Evolutionary conservation across 1,140 invertebrate genomes (phyloP).

Genomic region (Penaeus vannamei): DNA sequence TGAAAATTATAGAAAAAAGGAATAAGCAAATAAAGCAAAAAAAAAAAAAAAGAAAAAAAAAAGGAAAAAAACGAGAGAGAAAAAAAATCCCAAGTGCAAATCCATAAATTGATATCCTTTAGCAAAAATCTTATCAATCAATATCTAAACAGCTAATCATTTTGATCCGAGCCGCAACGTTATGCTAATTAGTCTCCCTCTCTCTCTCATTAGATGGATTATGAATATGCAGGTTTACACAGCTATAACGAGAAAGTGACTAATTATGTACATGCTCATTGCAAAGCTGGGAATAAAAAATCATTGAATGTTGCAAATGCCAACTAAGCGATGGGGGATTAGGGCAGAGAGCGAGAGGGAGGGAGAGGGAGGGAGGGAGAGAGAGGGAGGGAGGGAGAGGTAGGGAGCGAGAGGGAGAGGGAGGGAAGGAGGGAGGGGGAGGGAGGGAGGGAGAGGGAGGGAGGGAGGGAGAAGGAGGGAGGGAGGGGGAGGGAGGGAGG

Average conservation of each 20-base stretch:
- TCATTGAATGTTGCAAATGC: too few relatives aligned
- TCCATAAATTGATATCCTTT: background rate
- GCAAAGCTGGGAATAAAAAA: too few relatives aligned
- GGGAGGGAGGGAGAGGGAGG: background rate
- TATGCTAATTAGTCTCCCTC: too few relatives aligned
- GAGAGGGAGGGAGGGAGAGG: too few relatives aligned
- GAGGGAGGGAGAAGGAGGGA: background rate
- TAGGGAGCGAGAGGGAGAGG: background rate
- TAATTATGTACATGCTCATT: too few relatives aligned
- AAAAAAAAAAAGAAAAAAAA: background rate
- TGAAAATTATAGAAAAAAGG: background rate
- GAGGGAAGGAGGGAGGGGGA: background rate
- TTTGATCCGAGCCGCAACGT: too few relatives aligned
- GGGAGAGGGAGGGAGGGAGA: background rate
- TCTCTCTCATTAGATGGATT: too few relatives aligned
- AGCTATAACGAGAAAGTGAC: too few relatives aligned
- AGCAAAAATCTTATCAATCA: too few relatives aligned
- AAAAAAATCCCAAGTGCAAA: background rate
- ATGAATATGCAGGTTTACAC: too few relatives aligned
- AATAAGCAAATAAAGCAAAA: background rate
- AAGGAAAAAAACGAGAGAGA: background rate
- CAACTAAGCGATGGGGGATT: too few relatives aligned
- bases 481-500: background rate
- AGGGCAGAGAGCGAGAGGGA: background rate
- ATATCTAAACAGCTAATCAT: too few relatives aligned